These are phyloP conservation scores for Vireo griseus DNA, from an alignment of 2,797 vertebrate genomes.

Conservation along the genomic window DNA sequence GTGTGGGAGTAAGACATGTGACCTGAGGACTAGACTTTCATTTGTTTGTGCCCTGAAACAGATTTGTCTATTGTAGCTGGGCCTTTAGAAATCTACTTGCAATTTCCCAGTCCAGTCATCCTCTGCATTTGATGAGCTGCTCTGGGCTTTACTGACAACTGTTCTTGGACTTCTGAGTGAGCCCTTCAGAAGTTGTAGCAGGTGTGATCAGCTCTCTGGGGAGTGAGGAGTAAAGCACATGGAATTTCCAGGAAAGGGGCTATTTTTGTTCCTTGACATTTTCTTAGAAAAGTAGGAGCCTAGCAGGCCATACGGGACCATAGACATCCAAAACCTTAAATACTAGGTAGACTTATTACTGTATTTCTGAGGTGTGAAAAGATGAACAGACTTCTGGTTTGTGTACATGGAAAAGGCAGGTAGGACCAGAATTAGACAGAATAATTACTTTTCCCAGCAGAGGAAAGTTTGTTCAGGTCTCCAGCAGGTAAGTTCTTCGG, in stretches of 20 bases:
- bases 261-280: background rate
- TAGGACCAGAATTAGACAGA: background rate
- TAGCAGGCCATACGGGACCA: background rate
- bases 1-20: background rate
- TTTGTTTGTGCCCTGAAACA: background rate
- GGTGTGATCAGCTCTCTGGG: background rate
- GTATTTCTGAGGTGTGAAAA: background rate
- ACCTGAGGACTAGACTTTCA: background rate
- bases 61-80: background rate
- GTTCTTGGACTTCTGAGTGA: background rate
- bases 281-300: background rate
- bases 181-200: background rate
- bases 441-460: background rate
- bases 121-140: background rate
- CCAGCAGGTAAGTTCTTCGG: background rate
- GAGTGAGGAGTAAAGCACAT: background rate
- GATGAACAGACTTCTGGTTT: background rate
- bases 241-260: background rate
- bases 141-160: background rate
- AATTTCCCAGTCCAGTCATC: background rate
- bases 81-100: background rate
- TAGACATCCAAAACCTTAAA: background rate
- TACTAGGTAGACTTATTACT: background rate
- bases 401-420: background rate
- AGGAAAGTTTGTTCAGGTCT: background rate